A percentile compares a stretch with the other conserved stretches of the same genome.
Conservation (phyloP, 2,113 vertebrate species). For the Pristiophorus japonicus region DNA sequence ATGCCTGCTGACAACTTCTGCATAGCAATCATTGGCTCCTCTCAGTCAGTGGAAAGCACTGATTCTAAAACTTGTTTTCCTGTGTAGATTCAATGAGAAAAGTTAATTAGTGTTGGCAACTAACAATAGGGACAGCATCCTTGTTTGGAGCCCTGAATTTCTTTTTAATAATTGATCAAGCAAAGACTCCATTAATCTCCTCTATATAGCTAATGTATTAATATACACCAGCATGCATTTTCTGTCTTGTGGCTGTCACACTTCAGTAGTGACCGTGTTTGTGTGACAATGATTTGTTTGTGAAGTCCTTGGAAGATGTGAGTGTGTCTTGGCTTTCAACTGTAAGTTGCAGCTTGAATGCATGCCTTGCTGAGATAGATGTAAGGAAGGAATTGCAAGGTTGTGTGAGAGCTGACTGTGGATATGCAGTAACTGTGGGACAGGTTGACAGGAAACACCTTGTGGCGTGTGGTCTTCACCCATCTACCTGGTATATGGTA, state of each 20-base stretch:
- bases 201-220: neutral
- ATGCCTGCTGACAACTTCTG: neutral
- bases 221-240: neutral
- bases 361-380: neutral
- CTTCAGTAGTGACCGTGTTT: neutral
- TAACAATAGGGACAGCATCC: neutral
- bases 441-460: neutral
- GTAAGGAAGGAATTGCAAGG: neutral
- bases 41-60: neutral
- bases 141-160: neutral
- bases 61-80: neutral
- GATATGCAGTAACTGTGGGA: neutral
- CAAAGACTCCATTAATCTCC: neutral
- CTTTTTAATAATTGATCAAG: constrained; percentile 29
- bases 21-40: neutral
- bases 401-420: neutral
- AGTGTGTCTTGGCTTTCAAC: neutral
- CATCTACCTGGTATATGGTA: neutral
- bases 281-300: neutral
- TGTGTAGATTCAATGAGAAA: constrained; percentile 9
- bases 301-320: neutral
- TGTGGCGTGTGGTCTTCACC: neutral
- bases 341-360: neutral
- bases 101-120: constrained; percentile 9
- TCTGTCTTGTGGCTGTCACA: neutral